Evolutionary conservation across 1,140 invertebrate species (phyloP), one percentile per base, ranked within the genome.

Genomic region (Sitophilus oryzae): DNA sequence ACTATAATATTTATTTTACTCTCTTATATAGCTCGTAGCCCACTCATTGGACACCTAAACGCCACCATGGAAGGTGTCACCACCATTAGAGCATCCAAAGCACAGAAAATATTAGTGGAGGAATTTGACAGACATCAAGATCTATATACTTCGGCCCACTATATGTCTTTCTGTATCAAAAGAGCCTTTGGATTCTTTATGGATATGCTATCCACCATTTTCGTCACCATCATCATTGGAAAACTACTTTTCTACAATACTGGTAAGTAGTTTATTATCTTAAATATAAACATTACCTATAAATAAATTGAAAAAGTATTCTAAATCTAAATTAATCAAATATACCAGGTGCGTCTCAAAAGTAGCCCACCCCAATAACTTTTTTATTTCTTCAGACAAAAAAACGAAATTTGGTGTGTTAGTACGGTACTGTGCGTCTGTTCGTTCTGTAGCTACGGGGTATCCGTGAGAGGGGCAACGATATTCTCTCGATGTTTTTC

Each of bases 11-110:
- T n/a, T n/a, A n/a, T n/a, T n/a, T n/a, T n/a, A 22, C 18, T 5
- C n/a, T 48, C 14, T 36, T 48, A 43, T 52, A 19, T 6, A 68
- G 66, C 63, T 50, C 73, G 78, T 23, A 79, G 77, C 61, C 86
- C 86, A 6, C 77, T 89, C 1, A 85, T 85, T 63, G 80, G 77
- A 8, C 84, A 87, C 56, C 67, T 88, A 1, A 84, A 78, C 56
- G 77, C 84, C 21, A 79, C 82, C 0, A 62, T 88, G 1, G 79
- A 84, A 68, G 86, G 86, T 5, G 74, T 98, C 16, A 79, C 87
- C 0, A 96, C 92, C 0, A 92, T 97, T 44, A 77, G 93, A 55
- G 90, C 93, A 0, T 93, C 88, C 62, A 76, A 79, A 21, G 84
- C 85, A 0, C 81, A 94, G 70, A 76, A 83, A 58, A 82, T 85